Evolutionary conservation across 2,797 vertebrate species (phyloP).

Genomic region (Acipenser oxyrinchus): DNA sequence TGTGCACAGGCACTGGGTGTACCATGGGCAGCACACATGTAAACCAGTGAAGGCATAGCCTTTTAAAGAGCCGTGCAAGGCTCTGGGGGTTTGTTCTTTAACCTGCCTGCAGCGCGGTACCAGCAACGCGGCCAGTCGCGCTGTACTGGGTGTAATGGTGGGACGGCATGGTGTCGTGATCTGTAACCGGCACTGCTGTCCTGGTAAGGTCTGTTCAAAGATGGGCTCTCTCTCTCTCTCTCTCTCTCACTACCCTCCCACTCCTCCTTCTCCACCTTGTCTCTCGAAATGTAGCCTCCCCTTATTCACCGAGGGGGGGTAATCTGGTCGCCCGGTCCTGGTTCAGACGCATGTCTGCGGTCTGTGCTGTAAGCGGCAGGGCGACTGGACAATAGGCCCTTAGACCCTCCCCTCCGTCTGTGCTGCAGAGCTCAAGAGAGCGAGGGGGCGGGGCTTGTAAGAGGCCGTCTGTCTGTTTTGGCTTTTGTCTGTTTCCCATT

Average conservation of each 20-base stretch:
- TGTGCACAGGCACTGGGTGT: too few species aligned
- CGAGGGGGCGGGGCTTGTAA: conserved; percentile 75
- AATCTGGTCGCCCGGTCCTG: conserved; percentile 49
- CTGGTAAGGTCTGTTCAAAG: not conserved
- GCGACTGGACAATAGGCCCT: conserved; percentile 62
- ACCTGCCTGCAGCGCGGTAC: too few species aligned
- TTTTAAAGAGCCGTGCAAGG: too few species aligned
- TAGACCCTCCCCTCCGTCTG: conserved; percentile 41
- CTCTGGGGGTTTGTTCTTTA: too few species aligned
- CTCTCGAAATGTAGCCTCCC: conserved; percentile 11
- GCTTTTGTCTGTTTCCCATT: not conserved
- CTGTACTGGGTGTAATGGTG: too few species aligned
- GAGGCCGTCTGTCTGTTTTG: conserved; percentile 57
- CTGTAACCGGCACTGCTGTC: not conserved
- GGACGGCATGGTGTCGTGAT: not conserved
- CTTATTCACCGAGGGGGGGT: conserved; percentile 17
- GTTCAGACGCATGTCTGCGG: conserved; percentile 61
- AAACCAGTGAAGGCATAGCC: conserved; percentile 12
- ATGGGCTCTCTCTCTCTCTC: conserved; percentile 23
- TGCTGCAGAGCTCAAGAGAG: conserved; percentile 23
- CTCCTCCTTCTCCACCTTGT: conserved; percentile 8
- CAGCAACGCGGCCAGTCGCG: too few species aligned
- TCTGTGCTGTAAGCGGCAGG: conserved; percentile 92
- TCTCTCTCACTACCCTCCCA: conserved; percentile 23
- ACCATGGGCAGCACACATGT: conserved; percentile 47